These are phyloP conservation scores for Notodonta ziczac DNA, from an alignment of 2,888 invertebrate species.

Conservation along the genomic window DNA sequence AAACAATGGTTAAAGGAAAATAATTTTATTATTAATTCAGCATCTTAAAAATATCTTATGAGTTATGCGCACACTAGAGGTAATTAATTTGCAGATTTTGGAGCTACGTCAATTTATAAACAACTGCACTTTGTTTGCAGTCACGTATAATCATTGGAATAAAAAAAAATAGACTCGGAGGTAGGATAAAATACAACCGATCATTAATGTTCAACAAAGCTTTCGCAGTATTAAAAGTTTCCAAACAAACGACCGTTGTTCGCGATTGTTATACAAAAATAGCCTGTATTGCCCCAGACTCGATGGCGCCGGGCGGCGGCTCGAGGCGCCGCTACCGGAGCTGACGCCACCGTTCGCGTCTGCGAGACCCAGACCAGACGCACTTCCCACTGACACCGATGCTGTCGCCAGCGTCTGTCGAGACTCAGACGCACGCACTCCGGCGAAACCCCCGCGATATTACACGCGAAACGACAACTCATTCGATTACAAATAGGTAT, in stretches of 20 bases:
- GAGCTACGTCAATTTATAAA: too few species aligned
- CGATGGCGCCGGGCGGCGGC: constrained; percentile 57
- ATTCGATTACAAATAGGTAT: constrained; percentile 48
- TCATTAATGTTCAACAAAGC: constrained; percentile 15
- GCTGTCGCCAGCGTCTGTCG: constrained; percentile 30
- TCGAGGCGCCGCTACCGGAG: constrained; percentile 4
- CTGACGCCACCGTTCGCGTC: background rate
- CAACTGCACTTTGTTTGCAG: too few species aligned
- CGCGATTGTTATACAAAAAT: constrained; percentile 51
- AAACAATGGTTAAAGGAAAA: too few species aligned
- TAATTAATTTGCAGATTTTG: too few species aligned
- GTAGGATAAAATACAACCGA: constrained; percentile 8
- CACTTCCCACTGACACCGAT: constrained; percentile 16
- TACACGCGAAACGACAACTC: constrained; percentile 48
- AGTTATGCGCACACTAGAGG: too few species aligned
- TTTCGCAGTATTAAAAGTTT: constrained; percentile 25
- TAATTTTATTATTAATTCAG: too few species aligned
- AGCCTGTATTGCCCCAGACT: constrained; percentile 60
- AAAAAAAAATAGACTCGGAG: background rate
- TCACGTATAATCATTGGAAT: background rate
- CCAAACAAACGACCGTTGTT: constrained; percentile 27
- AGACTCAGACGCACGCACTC: constrained; percentile 43
- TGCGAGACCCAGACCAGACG: constrained; percentile 14
- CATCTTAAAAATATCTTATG: too few species aligned
- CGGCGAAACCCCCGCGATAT: constrained; percentile 44